A percentile compares a stretch with the other conserved stretches of the same genome.
Evolutionary conservation across 2,888 invertebrate species (phyloP).

Genomic region (Callinectes sapidus): DNA sequence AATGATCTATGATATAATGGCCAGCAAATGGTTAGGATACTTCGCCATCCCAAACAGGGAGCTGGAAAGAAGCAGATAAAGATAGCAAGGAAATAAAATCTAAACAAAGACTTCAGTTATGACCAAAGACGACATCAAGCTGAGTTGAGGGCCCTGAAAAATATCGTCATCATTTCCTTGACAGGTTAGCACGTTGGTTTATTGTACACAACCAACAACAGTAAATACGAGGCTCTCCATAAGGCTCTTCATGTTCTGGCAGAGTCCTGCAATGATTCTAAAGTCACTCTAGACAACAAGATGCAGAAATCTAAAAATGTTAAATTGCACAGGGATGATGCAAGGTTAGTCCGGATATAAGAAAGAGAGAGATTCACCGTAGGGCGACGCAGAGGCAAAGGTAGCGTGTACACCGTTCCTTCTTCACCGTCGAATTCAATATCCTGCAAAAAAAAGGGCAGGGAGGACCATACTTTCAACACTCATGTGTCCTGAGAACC

Average conservation of each 20-base stretch:
- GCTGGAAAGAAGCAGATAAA: not conserved
- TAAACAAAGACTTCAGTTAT: not conserved
- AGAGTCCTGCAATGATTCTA: not conserved
- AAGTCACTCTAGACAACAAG: not conserved
- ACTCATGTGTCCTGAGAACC: not conserved
- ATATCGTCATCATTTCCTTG: not conserved
- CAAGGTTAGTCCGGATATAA: not conserved
- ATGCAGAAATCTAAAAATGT: constrained; percentile 19
- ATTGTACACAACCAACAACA: not conserved
- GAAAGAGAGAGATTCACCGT: constrained; percentile 42
- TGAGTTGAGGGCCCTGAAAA: not conserved
- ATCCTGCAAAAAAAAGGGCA: constrained; percentile 41
- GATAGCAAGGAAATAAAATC: not conserved
- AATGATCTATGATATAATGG: not conserved
- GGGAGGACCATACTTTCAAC: constrained; percentile 20
- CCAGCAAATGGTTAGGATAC: not conserved
- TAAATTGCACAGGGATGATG: not conserved
- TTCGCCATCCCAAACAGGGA: not conserved
- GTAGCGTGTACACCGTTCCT: constrained; percentile 42
- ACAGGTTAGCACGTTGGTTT: not conserved
- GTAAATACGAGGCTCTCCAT: not conserved
- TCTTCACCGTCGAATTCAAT: constrained; percentile 38
- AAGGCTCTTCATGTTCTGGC: not conserved
- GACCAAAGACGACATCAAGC: not conserved
- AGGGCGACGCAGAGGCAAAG: constrained; percentile 45